Percentiles rank a stretch among this genome's conserved stretches.
phyloP scores from a whole-genome alignment of 2,797 vertebrate genomes.

The Notolabrus celidotus region DNA sequence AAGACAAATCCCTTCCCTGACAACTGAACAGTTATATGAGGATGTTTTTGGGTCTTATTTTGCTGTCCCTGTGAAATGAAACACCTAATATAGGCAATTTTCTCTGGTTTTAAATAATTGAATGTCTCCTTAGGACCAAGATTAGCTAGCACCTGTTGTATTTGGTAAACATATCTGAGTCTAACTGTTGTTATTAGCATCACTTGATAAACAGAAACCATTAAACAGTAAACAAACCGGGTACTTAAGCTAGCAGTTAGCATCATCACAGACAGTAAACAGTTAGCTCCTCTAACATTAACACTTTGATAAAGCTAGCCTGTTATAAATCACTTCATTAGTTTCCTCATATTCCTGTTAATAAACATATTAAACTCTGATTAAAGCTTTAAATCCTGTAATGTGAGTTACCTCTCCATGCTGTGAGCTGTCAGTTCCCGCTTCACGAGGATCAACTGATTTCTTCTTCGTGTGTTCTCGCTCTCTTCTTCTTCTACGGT shows the following conservation, averaged over 20 bases:
- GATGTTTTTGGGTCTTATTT: too few species aligned
- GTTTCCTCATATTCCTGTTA: fast-evolving
- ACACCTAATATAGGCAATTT: too few species aligned
- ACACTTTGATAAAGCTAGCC: fast-evolving
- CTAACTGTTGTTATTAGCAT: not conserved
- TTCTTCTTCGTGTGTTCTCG: constrained; percentile 45
- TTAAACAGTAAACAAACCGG: constrained; percentile 12
- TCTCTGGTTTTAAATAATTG: too few species aligned
- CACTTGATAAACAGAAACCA: constrained; percentile 8
- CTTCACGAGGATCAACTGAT: constrained; percentile 70
- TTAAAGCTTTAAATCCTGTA: too few species aligned
- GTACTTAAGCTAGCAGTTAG: constrained; percentile 49
- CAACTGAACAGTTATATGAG: too few species aligned
- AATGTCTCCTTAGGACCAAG: too few species aligned
- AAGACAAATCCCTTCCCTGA: too few species aligned
- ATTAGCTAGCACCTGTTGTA: too few species aligned
- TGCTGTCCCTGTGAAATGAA: too few species aligned
- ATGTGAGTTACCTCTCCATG: constrained; percentile 73
- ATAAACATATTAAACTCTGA: fast-evolving
- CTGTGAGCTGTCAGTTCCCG: constrained; percentile 64
- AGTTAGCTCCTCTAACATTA: constrained; percentile 15
- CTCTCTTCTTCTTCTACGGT: not conserved
- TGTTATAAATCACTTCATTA: not conserved
- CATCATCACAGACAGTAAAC: constrained; percentile 14
- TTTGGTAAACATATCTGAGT: not conserved